Conservation (phyloP, 2,113 vertebrate genomes). For the Chamaetylas fuelleborni region DNA sequence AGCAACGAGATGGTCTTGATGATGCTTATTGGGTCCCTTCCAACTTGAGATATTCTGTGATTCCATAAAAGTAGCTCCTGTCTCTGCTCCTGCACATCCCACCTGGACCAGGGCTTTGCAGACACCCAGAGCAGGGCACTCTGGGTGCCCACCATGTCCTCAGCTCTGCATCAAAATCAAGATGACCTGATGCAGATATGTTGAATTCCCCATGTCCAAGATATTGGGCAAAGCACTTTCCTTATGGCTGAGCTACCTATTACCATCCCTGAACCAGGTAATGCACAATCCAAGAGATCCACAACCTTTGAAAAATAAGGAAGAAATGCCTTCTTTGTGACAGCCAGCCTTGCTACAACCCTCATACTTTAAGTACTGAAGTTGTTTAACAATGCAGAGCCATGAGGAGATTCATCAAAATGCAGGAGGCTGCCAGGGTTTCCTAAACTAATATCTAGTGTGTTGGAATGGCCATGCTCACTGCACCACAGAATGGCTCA, state of each 20-base stretch:
- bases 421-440: not conserved
- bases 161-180: not conserved
- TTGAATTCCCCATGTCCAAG: not conserved
- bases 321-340: not conserved
- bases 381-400: not conserved
- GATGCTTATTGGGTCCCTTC: not conserved
- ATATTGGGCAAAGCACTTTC: fast-evolving
- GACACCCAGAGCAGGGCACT: not conserved
- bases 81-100: not conserved
- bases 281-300: not conserved
- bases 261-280: not conserved
- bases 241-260: not conserved
- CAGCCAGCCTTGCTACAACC: not conserved
- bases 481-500: not conserved
- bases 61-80: not conserved
- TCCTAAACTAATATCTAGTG: not conserved
- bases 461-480: not conserved
- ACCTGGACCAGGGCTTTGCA: not conserved
- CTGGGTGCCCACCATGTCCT: not conserved
- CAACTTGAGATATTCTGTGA: not conserved
- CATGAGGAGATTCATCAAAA: not conserved
- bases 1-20: not conserved
- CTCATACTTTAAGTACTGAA: not conserved
- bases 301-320: not conserved
- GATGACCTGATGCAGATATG: not conserved